A percentile compares a stretch with the other conserved stretches of the same genome.
Conservation (phyloP, 2,888 invertebrate genomes). For the Dolichomitus sp. region DNA sequence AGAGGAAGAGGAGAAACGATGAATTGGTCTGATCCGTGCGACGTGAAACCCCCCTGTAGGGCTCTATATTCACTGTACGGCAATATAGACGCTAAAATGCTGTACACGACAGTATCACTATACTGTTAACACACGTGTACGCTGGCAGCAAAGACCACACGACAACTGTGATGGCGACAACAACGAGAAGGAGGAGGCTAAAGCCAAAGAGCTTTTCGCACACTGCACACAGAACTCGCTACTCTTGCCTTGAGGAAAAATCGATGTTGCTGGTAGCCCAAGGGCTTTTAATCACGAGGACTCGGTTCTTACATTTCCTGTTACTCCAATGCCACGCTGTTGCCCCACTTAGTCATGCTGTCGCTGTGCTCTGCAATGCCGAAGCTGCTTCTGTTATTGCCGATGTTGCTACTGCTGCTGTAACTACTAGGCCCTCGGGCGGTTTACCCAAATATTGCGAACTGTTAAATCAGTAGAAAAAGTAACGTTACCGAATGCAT, state of each 20-base stretch:
- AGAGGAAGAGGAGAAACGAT: slow-evolving; percentile 34
- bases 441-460: neutral
- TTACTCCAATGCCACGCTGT: slow-evolving; percentile 23
- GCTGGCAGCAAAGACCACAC: slow-evolving; percentile 11
- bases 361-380: neutral
- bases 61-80: slow-evolving; percentile 7
- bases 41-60: slow-evolving; percentile 7
- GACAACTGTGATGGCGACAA: slow-evolving; percentile 18
- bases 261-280: slow-evolving; percentile 77
- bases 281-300: slow-evolving; percentile 82
- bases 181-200: slow-evolving; percentile 9
- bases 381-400: slow-evolving; percentile 22
- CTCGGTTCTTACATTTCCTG: slow-evolving; percentile 80
- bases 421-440: neutral
- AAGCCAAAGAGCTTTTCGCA: slow-evolving; percentile 53
- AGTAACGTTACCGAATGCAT: neutral
- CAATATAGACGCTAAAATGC: neutral
- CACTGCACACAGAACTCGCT: slow-evolving; percentile 16
- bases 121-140: slow-evolving; percentile 23
- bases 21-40: slow-evolving; percentile 51
- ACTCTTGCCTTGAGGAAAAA: slow-evolving; percentile 73
- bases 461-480: neutral
- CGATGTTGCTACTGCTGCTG: neutral
- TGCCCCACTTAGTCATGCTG: slow-evolving; percentile 3
- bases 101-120: slow-evolving; percentile 3